Evolutionary conservation across 2,888 invertebrate genomes (phyloP).

Genomic region (Drosophila histrio): DNA sequence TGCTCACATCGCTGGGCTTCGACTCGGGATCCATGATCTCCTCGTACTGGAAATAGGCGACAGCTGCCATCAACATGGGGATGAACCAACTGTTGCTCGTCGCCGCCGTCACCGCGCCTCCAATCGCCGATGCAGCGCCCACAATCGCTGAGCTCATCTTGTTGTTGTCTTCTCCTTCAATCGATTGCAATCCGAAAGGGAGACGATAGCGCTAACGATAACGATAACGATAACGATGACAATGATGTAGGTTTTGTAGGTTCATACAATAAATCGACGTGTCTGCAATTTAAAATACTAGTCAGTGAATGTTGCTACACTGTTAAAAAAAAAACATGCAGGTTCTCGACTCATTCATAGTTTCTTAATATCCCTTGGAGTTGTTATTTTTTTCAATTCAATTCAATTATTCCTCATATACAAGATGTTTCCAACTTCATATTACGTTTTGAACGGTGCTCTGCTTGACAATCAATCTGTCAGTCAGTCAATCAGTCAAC

Average conservation of each 20-base stretch:
- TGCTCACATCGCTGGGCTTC: constrained; percentile 89
- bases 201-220: not conserved
- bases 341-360: too few relatives aligned
- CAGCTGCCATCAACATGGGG: constrained; percentile 92
- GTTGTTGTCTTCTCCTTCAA: not conserved
- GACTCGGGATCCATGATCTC: constrained; percentile 94
- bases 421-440: too few relatives aligned
- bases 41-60: constrained; percentile 94
- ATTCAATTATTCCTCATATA: too few relatives aligned
- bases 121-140: constrained; percentile 87
- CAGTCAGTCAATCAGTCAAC: not conserved
- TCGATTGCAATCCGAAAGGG: constrained; percentile 11
- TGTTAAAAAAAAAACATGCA: too few relatives aligned
- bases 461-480: not conserved
- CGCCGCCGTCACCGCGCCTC: constrained; percentile 88
- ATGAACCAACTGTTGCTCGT: constrained; percentile 92
- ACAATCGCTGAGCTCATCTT: constrained; percentile 87
- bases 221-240: not conserved
- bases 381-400: too few relatives aligned
- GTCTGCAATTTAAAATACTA: constrained; percentile 11
- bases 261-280: not conserved
- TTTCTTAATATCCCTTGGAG: too few relatives aligned
- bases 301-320: not conserved
- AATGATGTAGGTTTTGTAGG: not conserved
- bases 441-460: not conserved